Evolutionary conservation across 2,888 invertebrate genomes (phyloP).

Genomic region (Merodon equestris): DNA sequence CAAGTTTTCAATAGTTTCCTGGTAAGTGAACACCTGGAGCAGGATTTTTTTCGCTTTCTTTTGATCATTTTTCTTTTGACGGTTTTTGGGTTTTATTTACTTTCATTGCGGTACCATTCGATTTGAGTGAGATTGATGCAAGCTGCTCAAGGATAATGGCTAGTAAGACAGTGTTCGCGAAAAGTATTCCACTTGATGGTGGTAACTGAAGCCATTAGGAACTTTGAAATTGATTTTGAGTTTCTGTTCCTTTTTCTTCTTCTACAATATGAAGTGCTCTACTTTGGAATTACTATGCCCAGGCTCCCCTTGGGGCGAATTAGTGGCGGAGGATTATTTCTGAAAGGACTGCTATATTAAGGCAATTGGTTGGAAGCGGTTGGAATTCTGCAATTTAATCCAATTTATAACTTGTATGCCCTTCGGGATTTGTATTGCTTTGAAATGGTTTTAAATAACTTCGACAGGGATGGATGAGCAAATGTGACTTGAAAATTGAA

Average conservation of each 20-base stretch:
- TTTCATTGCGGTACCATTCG: slow-evolving; percentile 44
- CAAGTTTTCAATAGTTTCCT: slow-evolving; percentile 47
- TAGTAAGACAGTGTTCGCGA: slow-evolving; percentile 26
- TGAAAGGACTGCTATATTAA: no score
- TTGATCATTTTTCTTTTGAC: not conserved
- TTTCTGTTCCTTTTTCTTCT: not conserved
- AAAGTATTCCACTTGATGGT: slow-evolving; percentile 22
- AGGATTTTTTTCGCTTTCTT: slow-evolving; percentile 38
- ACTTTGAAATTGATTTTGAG: slow-evolving; percentile 26
- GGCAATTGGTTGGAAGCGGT: no score
- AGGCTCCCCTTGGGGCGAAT: no score
- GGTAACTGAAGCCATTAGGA: slow-evolving; percentile 6
- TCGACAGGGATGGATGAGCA: no score
- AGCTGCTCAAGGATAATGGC: slow-evolving; percentile 16
- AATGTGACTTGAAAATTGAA: no score
- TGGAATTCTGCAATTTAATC: no score
- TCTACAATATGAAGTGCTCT: no score
- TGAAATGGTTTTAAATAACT: no score
- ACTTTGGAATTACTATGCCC: no score
- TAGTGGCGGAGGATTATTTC: no score
- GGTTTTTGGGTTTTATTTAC: slow-evolving; percentile 47
- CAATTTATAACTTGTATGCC: no score
- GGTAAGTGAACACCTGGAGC: slow-evolving; percentile 54
- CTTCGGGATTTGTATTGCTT: no score
- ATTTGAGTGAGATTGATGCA: slow-evolving; percentile 52